These are phyloP conservation scores for Thunnus thynnus DNA, from an alignment of 2,113 vertebrate species.

Conservation along the genomic window DNA sequence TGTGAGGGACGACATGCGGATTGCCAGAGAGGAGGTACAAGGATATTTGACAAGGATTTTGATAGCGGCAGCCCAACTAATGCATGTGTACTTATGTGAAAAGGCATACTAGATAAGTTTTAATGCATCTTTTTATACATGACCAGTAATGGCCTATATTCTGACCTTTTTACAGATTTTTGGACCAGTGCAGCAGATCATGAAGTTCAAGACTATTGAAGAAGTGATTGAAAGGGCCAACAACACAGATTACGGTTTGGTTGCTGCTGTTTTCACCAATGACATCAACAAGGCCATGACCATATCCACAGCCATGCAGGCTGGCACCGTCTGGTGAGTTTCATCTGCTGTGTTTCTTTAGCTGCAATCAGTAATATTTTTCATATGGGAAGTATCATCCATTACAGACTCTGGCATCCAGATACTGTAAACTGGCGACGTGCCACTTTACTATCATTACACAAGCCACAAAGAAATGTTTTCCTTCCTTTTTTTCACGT, in stretches of 20 bases:
- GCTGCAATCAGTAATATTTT: slow-evolving; percentile 54
- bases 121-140: background rate
- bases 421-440: slow-evolving; percentile 50
- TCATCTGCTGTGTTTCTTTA: slow-evolving; percentile 37
- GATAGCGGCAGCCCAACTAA: background rate
- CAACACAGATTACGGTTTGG: slow-evolving; percentile 94
- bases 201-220: slow-evolving; percentile 97
- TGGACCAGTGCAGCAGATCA: slow-evolving; percentile 97
- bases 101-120: background rate
- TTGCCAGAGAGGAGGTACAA: slow-evolving; percentile 96
- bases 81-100: background rate
- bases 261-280: slow-evolving; percentile 95
- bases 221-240: slow-evolving; percentile 99
- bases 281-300: slow-evolving; percentile 98
- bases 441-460: slow-evolving; percentile 65
- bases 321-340: slow-evolving; percentile 97
- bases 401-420: slow-evolving; percentile 49
- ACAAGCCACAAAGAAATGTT: slow-evolving; percentile 58
- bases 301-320: slow-evolving; percentile 95
- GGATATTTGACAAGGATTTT: background rate
- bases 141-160: background rate
- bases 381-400: slow-evolving; percentile 63
- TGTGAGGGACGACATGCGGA: slow-evolving; percentile 96
- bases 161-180: slow-evolving; percentile 89
- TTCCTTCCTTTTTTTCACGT: slow-evolving; percentile 46